phyloP scores from a whole-genome alignment of 2,797 vertebrate species.

The Florisuga fusca region DNA sequence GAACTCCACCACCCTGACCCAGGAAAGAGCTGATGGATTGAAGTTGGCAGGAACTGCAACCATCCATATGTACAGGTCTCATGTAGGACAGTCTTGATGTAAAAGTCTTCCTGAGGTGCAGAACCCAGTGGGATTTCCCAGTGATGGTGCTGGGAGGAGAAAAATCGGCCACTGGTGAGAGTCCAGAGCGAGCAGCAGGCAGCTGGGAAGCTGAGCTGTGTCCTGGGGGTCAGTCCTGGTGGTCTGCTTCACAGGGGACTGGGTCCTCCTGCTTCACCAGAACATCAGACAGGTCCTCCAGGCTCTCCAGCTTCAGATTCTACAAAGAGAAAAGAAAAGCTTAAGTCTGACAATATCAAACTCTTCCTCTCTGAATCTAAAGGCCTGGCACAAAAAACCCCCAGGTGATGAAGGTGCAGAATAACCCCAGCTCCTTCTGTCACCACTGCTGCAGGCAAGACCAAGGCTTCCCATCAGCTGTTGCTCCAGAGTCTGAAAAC shows the following conservation, averaged over 20 bases:
- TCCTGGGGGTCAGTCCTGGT: too few relatives aligned
- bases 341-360: neutral
- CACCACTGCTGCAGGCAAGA: fast-evolving
- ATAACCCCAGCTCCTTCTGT: neutral
- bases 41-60: neutral
- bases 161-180: neutral
- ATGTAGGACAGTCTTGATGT: neutral
- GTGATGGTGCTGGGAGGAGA: neutral
- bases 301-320: conserved; percentile 90
- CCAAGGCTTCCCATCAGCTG: neutral
- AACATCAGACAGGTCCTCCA: conserved; percentile 91
- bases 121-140: neutral
- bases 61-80: too few relatives aligned
- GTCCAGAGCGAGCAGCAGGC: fast-evolving
- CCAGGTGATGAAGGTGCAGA: fast-evolving
- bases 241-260: neutral
- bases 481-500: neutral
- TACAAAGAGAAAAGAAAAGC: conserved; percentile 55
- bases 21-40: neutral
- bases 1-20: neutral
- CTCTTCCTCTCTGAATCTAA: neutral
- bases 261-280: conserved; percentile 85
- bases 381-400: neutral
- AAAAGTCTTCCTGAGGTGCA: too few relatives aligned
- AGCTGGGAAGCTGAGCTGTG: neutral